Conservation (phyloP, 2,113 vertebrate genomes). For the Anthoscopus minutus region DNA sequence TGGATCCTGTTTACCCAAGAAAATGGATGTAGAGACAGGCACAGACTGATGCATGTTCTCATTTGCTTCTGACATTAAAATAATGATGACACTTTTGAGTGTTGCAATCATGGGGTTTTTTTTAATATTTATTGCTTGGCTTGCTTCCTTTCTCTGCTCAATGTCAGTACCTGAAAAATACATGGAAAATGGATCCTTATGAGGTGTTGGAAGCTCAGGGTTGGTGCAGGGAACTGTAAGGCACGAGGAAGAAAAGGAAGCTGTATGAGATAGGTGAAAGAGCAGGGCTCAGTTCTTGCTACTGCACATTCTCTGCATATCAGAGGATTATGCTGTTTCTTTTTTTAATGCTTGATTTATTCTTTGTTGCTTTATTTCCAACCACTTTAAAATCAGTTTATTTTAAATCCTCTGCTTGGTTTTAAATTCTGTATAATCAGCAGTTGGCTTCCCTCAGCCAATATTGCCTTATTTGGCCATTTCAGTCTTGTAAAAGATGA, state of each 20-base stretch:
- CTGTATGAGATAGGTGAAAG: background rate
- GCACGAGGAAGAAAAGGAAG: background rate
- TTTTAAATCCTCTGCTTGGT: background rate
- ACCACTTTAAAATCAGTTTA: conserved; percentile 11
- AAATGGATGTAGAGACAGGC: background rate
- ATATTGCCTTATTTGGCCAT: conserved; percentile 12
- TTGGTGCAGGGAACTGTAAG: background rate
- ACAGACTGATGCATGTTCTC: background rate
- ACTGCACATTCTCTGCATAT: background rate
- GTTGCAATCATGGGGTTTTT: background rate
- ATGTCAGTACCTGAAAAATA: background rate
- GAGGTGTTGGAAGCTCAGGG: background rate
- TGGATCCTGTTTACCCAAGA: background rate
- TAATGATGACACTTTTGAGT: background rate
- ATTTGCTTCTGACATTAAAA: background rate
- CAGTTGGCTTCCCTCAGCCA: background rate
- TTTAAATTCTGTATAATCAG: background rate
- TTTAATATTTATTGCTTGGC: background rate
- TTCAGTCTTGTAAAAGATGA: background rate
- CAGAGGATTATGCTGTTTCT: background rate
- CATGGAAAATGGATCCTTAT: background rate
- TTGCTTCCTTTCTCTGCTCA: background rate
- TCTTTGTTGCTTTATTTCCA: conserved; percentile 12
- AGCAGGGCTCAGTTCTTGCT: background rate
- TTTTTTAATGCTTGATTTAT: conserved; percentile 9